Base-by-base conservation (phyloP, 2,113 vertebrate species). In the Halcyon malimbica region DNA sequence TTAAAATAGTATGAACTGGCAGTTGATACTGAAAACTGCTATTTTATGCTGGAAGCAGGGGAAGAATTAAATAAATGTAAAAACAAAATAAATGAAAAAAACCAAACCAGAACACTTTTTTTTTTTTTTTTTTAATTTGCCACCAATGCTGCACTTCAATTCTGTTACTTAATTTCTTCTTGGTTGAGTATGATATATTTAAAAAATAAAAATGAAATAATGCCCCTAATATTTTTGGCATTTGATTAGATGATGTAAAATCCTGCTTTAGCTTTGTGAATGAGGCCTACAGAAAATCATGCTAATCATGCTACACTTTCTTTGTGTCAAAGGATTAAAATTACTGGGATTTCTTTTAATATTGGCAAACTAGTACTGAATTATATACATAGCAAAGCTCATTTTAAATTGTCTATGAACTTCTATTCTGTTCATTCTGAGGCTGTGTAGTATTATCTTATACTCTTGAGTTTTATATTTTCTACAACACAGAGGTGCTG, bases 61-160 rank as follows among this genome's bases (percentile, higher is more conserved):
- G 8, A 71, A 60, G 50, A 87, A 59, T 77, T 51, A 6, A n/a
- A 83, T 83, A 78, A 89, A 75, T 67, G 13, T 74, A 84, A 44
- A 60, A 56, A 8, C 2, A 39, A 69, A 64, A n/a, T 29, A n/a
- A 71, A 65, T 23, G 0, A 75, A 50, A 65, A 46, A 10, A 28
- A 5, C 1, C 1, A 54, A 65, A 31, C 5, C 1, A 26, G 71
- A 87, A 10, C 0, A 0, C 23, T 39, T 64, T 28, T 41, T 41
- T 6, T 6, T 78, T 76, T 77, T 76, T 77, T 2, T 60, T 76
- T 89, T 79, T 63, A 33, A 33, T 90, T 68, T 85, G 12, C 12
- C 35, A 73, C 14, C 16, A 67, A 10, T 1, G 1, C 6, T 53
- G 9, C 5, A 53, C 6, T 16, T 60, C 25, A 10, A 10, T 88